Percentiles rank a stretch among this genome's conserved stretches.
Evolutionary conservation across 2,797 vertebrate species (phyloP).

Genomic region (Poecile montanus): DNA sequence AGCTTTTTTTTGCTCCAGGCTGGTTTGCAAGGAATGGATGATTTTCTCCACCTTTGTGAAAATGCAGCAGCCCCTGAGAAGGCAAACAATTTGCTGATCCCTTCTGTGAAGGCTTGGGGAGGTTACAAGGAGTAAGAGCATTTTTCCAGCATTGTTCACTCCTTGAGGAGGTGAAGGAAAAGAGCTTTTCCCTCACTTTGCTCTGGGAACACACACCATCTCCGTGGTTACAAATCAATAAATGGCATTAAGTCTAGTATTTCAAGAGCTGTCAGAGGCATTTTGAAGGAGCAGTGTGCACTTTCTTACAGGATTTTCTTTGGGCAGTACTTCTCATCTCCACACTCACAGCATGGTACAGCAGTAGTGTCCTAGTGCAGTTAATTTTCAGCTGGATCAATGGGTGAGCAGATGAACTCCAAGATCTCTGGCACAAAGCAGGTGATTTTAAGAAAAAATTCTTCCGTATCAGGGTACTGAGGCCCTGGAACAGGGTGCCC

Average conservation of each 20-base stretch:
- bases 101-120: not conserved
- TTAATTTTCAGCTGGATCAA: not conserved
- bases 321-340: accelerated
- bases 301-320: not conserved
- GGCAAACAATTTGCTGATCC: not conserved
- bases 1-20: constrained; percentile 33
- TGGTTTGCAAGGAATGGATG: constrained; percentile 23
- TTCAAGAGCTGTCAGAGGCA: not conserved
- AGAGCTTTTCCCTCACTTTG: not conserved
- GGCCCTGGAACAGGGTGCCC: not conserved
- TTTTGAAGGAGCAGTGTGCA: not conserved
- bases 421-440: not conserved
- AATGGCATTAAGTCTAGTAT: not conserved
- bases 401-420: not conserved
- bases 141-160: not conserved
- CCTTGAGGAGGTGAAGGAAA: not conserved
- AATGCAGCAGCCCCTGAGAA: not conserved
- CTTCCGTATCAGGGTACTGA: not conserved
- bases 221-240: constrained; percentile 48
- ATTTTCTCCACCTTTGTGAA: constrained; percentile 3
- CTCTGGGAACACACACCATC: not conserved
- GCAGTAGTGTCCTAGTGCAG: not conserved
- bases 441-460: not conserved
- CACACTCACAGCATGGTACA: accelerated
- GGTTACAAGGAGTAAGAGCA: not conserved